A percentile compares a stretch with the other conserved stretches of the same genome.
Conservation (phyloP, 1,140 invertebrate species). For the Metopolophium dirhodum region DNA sequence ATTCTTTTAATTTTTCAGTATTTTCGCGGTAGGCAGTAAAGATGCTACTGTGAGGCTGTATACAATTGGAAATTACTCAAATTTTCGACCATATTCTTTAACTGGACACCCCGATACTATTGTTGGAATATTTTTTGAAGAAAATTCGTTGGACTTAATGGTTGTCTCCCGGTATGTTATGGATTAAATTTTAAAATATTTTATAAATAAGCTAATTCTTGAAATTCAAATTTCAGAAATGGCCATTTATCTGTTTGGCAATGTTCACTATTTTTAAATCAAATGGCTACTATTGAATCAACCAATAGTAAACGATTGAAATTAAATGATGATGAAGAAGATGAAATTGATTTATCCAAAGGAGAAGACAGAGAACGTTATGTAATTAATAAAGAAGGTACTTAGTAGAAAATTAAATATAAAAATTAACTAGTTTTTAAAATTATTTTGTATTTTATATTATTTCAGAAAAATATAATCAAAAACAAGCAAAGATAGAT, state of each 20-base stretch:
- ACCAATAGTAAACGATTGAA: slow-evolving; percentile 65
- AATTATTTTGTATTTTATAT: slow-evolving; percentile 29
- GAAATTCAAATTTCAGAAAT: slow-evolving; percentile 64
- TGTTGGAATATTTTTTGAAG: slow-evolving; percentile 87
- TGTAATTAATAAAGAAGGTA: slow-evolving; percentile 63
- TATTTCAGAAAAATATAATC: slow-evolving; percentile 55
- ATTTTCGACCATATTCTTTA: slow-evolving; percentile 76
- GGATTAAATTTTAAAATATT: not conserved
- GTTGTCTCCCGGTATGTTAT: slow-evolving; percentile 74
- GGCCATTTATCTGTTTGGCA: slow-evolving; percentile 87
- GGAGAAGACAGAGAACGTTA: slow-evolving; percentile 65
- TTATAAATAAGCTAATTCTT: slow-evolving; percentile 45
- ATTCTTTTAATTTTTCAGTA: slow-evolving; percentile 63
- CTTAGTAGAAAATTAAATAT: not conserved
- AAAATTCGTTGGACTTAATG: slow-evolving; percentile 80
- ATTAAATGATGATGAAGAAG: slow-evolving; percentile 65
- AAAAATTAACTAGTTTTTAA: not conserved
- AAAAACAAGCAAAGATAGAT: slow-evolving; percentile 58
- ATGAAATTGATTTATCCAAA: slow-evolving; percentile 67
- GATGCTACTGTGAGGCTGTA: slow-evolving; percentile 86
- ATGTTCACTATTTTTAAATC: slow-evolving; percentile 75
- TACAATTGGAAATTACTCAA: slow-evolving; percentile 74
- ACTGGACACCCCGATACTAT: slow-evolving; percentile 83
- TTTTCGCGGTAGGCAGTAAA: slow-evolving; percentile 84
- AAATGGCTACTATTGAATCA: slow-evolving; percentile 66